Base-by-base conservation (phyloP, 2,113 vertebrate genomes). In the Genyomyrus donnyi region DNA sequence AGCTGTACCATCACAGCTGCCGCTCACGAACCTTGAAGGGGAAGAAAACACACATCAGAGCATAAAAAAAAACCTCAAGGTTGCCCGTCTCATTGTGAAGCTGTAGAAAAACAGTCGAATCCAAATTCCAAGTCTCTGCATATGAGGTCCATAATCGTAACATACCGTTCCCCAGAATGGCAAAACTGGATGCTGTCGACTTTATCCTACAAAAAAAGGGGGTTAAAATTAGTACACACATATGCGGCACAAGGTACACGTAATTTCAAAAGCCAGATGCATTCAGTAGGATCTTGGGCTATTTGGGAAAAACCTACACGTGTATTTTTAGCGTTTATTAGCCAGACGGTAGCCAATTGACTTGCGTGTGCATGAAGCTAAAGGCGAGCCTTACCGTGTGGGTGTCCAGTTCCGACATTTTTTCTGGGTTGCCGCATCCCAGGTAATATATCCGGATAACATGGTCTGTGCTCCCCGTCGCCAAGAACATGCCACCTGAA, bases 181-280 rank as follows among this genome's bases (percentile, higher is more conserved):
- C 97, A 98, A 93, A 99, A 99, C 45, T 99, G 98, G 92, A 99
- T 99, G 93, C 98, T 99, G 94, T 99, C 98, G 88, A 99, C 98
- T 96, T 99, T 99, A 93, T 99, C 98, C 98, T 99, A 7, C 53
- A 27, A 92, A 21, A 56, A 0, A 87, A 85, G 45, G 45, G 21
- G 45, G 83, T 24, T 10, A n/a, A 46, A 46, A 24, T 46, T 48
- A 85, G 1, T 48, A 48, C 42, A 48, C 39, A 48, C 5, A n/a
- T 3, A 42, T 11, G 89, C 39, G 90, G 85, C 19, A 50, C 35
- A 42, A 70, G 56, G 31, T 85, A 42, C 13, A 39, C 31, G 9
- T 1, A 74, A 74, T 77, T 77, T 35, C 35, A 35, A 80, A 35
- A 35, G 17, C 70, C 31, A 77, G 31, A 77, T 39, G 31, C 3